Evolutionary conservation across 23 tunicate species (phyloP).

Genomic region (Styela plicata): DNA sequence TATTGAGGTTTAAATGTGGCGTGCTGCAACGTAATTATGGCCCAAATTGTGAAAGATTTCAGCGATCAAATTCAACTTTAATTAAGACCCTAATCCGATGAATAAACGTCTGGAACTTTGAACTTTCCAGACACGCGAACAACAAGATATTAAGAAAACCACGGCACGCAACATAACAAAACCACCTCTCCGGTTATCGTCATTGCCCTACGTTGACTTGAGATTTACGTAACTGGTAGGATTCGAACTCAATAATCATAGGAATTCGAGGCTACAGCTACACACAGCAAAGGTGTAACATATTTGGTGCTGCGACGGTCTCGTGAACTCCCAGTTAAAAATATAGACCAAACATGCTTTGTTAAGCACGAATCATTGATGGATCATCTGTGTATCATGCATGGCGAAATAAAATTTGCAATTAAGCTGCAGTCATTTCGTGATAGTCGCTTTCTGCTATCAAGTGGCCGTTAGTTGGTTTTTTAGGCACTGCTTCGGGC

Average conservation of each 20-base stretch:
- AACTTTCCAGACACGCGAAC: background rate
- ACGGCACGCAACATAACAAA: background rate
- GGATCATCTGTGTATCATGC: no score
- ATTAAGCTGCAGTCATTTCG: no score
- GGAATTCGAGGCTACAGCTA: no score
- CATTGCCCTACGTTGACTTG: background rate
- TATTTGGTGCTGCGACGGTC: no score
- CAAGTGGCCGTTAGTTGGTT: no score
- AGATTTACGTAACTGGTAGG: background rate
- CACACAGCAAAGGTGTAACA: no score
- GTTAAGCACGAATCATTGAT: no score
- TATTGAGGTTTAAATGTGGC: background rate
- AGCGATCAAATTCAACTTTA: background rate
- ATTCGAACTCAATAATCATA: background rate
- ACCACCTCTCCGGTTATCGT: background rate
- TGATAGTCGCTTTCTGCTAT: no score
- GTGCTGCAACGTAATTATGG: background rate
- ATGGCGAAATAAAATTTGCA: no score
- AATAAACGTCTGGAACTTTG: background rate
- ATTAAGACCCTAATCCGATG: background rate
- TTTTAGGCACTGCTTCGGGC: no score
- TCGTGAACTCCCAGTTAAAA: no score
- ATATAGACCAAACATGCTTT: no score
- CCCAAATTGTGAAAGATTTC: background rate
- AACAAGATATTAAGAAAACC: background rate